Evolutionary conservation across 30 jellyfish, hydroid and myxozoan species (phyloP).

Genomic region (Turritopsis dohrnii): DNA sequence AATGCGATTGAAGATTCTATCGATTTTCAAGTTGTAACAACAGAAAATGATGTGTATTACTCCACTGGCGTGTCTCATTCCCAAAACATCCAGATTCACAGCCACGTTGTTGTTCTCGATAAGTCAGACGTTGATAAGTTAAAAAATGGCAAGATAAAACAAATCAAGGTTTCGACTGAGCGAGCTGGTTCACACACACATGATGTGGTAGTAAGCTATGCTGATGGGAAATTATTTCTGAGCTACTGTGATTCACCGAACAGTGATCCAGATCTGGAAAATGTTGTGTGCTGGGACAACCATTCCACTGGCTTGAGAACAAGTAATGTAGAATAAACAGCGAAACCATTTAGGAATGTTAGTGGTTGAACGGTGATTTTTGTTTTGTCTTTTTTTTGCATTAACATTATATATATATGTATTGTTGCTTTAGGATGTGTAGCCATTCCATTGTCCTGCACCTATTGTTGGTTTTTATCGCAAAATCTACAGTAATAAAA

Average conservation of each 20-base stretch:
- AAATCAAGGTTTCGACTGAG: not conserved
- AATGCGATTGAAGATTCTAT: conserved; percentile 20
- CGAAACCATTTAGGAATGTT: not conserved
- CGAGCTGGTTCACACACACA: conserved; percentile 1
- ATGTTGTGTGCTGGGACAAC: not conserved
- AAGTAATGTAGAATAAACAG: not conserved
- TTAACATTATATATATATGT: too few species aligned
- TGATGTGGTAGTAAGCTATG: not conserved
- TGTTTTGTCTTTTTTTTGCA: not conserved
- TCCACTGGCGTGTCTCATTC: conserved; percentile 7
- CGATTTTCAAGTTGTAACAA: not conserved
- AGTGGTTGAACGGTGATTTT: not conserved
- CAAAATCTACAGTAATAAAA: too few species aligned
- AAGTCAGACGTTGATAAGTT: not conserved
- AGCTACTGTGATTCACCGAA: not conserved
- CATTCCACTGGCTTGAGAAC: not conserved
- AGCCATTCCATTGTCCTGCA: too few species aligned
- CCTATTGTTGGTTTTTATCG: too few species aligned
- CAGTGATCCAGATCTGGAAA: not conserved
- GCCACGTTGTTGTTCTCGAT: not conserved
- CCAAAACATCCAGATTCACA: not conserved
- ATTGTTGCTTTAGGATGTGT: too few species aligned
- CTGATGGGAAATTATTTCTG: not conserved
- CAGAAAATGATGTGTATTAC: not conserved
- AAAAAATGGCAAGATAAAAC: not conserved